Evolutionary conservation across 2,797 vertebrate species (phyloP), one percentile per base, ranked within the genome.

Genomic region (Sebastes nivosus): DNA sequence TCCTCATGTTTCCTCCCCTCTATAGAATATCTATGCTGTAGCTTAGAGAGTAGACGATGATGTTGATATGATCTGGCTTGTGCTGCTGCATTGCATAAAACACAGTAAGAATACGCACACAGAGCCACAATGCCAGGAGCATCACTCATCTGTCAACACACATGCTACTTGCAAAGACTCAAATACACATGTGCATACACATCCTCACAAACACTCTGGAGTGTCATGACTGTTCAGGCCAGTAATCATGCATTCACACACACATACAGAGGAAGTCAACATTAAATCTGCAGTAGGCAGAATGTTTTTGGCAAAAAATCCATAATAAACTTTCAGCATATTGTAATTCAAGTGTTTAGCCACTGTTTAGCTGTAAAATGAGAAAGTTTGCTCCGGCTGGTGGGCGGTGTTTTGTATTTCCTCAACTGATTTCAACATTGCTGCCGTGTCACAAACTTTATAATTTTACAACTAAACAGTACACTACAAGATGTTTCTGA

Each of bases 61-160:
- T 46, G 22, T 59, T 68, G 29, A 64, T 46, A 25, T 59, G 22
- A 77, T 63, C 72, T 75, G 64, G 34, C 61, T 12, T 25, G 5
- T 11, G 20, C 46, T 57, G 52, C 75, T 67, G 76, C 14, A 2
- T n/a, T 50, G 24, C 52, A 72, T 24, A 14, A 75, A 79, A 68
- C 32, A 71, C 12, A 70, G 7, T 20, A 63, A 76, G 52, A 12
- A 80, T 38, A 54, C 6, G 27, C 46, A 75, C 81, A 73, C 71
- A 77, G 59, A 72, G 52, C 42, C 46, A 82, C 79, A 78, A 30
- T 3, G 63, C 67, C 70, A 59, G 66, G 29, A 75, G 70, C 80
- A 38, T 84, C 72, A 66, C 22, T 83, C 58, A 80, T 79, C 72
- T 75, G 71, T 80, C 72, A 60, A 34, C 71, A 76, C 67, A 14